Conservation (phyloP, 2,888 invertebrate species). For the Cerastis rubricosa region DNA sequence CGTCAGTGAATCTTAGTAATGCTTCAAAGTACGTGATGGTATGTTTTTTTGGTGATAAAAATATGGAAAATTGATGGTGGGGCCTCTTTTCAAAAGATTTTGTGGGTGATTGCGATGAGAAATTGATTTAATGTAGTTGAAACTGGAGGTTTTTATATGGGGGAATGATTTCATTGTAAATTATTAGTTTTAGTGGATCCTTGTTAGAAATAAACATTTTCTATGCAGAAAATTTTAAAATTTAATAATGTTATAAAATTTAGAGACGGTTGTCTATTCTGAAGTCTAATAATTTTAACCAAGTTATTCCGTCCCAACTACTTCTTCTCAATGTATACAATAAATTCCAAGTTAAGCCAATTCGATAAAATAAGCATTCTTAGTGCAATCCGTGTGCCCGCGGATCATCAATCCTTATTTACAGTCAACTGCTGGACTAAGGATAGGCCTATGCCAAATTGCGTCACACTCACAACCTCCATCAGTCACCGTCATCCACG, state of each 20-base stretch:
- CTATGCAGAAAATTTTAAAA: neutral
- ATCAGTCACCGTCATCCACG: too few species aligned
- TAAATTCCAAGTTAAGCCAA: neutral
- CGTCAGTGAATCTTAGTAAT: constrained; percentile 80
- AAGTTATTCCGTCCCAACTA: neutral
- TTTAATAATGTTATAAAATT: neutral
- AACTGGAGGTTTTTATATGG: constrained; percentile 38
- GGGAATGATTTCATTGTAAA: constrained; percentile 45
- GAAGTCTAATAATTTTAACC: neutral
- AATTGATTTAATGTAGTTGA: constrained; percentile 74
- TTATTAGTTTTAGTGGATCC: constrained; percentile 33
- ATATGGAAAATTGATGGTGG: constrained; percentile 82
- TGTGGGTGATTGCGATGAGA: constrained; percentile 72
- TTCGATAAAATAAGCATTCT: neutral
- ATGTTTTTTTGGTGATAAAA: constrained; percentile 81
- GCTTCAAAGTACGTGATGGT: constrained; percentile 82
- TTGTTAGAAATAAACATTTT: constrained; percentile 2
- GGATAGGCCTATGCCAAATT: neutral
- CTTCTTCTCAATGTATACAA: neutral
- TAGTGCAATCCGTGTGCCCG: neutral
- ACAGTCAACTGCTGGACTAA: neutral
- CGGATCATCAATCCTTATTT: neutral
- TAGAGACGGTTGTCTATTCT: neutral
- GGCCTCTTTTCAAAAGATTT: constrained; percentile 69
- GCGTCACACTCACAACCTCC: neutral